Evolutionary conservation across 2,888 invertebrate genomes (phyloP), one percentile per base, ranked within the genome.

Genomic region (Aromia moschata): DNA sequence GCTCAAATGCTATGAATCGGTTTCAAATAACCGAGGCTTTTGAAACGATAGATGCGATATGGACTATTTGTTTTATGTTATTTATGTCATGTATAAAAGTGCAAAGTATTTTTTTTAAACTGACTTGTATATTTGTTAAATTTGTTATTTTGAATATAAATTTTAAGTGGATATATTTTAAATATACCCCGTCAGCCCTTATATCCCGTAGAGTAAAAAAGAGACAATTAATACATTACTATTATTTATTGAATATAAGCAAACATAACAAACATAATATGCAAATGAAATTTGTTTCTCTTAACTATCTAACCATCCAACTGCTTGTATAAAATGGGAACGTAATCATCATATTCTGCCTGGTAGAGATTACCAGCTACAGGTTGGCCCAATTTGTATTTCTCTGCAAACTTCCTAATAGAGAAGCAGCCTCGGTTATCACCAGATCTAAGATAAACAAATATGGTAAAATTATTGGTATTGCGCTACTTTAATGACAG

Each of bases 331-430:
- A 96, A 81, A 58, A 86, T 85, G 0, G 95, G 95, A 0, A 95
- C 95, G 74, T 94, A 96, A 71, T 92, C 92, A 76, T 96, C 96
- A 79, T 86, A 95, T 77, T 93, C 87, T 0, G 95, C 94, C 76
- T 91, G 89, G 77, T 89, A 96, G 75, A 95, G 89, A 78, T 95
- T 96, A 12, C 93, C 95, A 56, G 93, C 93, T 12, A 95, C 82
- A 0, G 95, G 95, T 47, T 87, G 82, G 0, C 92, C 93, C n/a
- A 96, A 82, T 1, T 87, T 86, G 78, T 96, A 91, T 74, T 95
- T 95, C 58, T 86, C 84, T 0, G 93, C 94, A 73, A 96, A 92
- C 25, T 86, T 85, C 47, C 81, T 84, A 51, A 92, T 89, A 1
- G 91, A 90, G 72, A 87, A 88, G 68, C 86, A 82, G 46, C 83